Conservation (phyloP, 2,888 invertebrate species). For the Caenorhabditis sinica region DNA sequence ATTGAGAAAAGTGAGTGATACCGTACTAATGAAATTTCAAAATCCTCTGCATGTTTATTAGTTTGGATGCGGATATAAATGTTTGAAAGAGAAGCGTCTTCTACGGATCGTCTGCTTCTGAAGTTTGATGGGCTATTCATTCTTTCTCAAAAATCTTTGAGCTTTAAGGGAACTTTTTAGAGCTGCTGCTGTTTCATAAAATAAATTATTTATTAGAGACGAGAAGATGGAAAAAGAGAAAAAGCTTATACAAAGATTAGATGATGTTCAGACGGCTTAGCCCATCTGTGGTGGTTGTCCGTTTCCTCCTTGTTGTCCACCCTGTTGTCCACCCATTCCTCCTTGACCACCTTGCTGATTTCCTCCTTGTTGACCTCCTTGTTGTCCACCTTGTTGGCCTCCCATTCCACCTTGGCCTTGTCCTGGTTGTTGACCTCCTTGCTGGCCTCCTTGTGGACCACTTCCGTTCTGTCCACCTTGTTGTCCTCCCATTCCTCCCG, state of each 20-base stretch:
- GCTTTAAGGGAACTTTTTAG: neutral
- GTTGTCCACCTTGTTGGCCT: conserved; percentile 25
- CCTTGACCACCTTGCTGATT: conserved; percentile 20
- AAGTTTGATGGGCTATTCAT: no score
- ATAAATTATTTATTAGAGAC: conserved; percentile 22
- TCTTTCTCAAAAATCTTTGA: no score
- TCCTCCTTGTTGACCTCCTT: conserved; percentile 17
- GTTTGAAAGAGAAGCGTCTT: no score
- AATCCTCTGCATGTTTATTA: no score
- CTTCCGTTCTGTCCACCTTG: conserved; percentile 35
- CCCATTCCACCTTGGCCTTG: conserved; percentile 8
- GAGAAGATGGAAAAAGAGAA: neutral
- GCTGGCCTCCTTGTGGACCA: conserved; percentile 27
- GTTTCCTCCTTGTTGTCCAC: conserved; percentile 35
- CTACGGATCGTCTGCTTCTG: no score
- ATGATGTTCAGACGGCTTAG: neutral
- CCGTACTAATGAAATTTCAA: no score
- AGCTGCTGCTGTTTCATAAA: neutral
- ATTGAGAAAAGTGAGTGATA: no score
- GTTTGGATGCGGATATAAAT: no score
- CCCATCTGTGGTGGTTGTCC: conserved; percentile 10
- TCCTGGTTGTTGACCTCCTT: conserved; percentile 35
- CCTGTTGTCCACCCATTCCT: conserved; percentile 35
- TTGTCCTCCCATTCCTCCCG: conserved; percentile 30
- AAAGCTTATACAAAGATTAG: neutral